Evolutionary conservation across 2,888 invertebrate genomes (phyloP), one percentile per base, ranked within the genome.

Genomic region (Drosophila mettleri): DNA sequence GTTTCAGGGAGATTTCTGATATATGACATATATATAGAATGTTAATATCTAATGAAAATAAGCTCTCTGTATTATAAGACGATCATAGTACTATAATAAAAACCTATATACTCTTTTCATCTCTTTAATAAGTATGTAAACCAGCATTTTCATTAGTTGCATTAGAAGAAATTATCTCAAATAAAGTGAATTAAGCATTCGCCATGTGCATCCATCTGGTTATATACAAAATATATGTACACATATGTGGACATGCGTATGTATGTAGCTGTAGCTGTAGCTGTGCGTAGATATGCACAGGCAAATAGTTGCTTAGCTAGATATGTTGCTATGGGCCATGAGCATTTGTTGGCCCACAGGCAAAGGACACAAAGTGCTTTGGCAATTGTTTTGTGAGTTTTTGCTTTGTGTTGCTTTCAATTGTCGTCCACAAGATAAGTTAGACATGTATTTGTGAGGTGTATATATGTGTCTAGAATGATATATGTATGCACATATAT

Each of bases 351-450:
- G 71, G 41, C 63, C 60, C 45, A 55, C 29, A 64, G 58, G 76
- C 55, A 64, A 64, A 70, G 65, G 60, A 52, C 60, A 45, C 64
- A 64, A 60, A 36, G 60, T 66, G 65, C 66, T 73, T 78, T 70
- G 75, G 57, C 75, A 78, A 78, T 77, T 76, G 77, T 77, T 66
- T 51, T 55, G 66, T 46, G 52, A 64, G 76, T 71, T 82, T 64
- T 70, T 84, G 81, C 74, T 83, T 63, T 79, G 59, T 74, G 65
- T 69, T 78, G 77, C 45, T 85, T 78, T 80, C 73, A 80, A 83
- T 86, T 80, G 85, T 71, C 66, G 51, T 74, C 43, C 63, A 62
- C 58, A 63, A 52, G 61, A 62, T 63, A 67, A 53, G 48, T 48
- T 48, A 48, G 16, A 45, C 16, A 24, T 20, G 27, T 18, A 14